phyloP scores from a whole-genome alignment of 2,888 invertebrate genomes.

The Eilema caniola region DNA sequence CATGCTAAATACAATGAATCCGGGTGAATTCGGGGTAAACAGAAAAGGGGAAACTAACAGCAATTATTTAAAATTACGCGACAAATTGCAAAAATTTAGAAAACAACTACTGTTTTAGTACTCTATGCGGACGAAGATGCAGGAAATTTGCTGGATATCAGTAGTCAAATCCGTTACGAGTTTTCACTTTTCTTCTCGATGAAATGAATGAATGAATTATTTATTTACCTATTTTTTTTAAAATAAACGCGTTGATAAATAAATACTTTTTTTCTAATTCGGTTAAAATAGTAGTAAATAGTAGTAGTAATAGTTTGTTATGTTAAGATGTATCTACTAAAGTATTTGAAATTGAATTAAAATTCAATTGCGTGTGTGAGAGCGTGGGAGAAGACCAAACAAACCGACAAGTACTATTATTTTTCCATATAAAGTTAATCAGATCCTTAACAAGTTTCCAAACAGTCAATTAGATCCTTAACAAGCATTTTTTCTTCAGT shows the following conservation, averaged over 20 bases:
- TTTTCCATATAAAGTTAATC: not conserved
- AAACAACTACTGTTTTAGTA: no score
- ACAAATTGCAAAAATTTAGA: no score
- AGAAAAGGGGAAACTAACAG: not conserved
- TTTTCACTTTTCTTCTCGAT: not conserved
- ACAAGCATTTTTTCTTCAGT: not conserved
- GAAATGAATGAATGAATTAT: not conserved
- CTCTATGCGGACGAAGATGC: no score
- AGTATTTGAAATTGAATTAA: not conserved
- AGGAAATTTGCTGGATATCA: not conserved
- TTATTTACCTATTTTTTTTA: no score
- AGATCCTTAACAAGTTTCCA: not conserved
- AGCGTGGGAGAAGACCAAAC: conserved; percentile 1
- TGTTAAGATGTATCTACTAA: no score
- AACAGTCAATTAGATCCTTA: conserved; percentile 7
- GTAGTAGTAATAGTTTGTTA: no score
- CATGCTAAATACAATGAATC: no score
- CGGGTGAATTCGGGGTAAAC: no score
- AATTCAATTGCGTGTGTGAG: not conserved
- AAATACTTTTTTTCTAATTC: no score
- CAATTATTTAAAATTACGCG: no score
- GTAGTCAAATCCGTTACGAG: not conserved
- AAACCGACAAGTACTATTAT: not conserved
- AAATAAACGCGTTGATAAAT: no score
- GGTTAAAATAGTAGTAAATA: no score